These are phyloP conservation scores for Branchinecta lynchi DNA, from an alignment of 1,140 invertebrate species.

Conservation along the genomic window DNA sequence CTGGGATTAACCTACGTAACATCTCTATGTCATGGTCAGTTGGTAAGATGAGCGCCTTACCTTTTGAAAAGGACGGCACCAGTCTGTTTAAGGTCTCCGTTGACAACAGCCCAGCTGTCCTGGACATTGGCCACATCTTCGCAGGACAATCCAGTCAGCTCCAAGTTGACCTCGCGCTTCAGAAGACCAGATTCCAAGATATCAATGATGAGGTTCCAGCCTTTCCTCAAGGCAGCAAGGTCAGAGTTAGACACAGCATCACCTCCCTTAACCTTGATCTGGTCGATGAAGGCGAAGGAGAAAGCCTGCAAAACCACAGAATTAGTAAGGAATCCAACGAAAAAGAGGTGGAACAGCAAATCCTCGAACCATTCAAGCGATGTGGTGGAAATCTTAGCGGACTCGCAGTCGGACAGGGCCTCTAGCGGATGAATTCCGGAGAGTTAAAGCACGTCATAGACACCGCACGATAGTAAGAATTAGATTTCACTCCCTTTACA, in stretches of 20 bases:
- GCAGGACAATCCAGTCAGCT: neutral
- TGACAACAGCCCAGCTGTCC: neutral
- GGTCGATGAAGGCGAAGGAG: neutral
- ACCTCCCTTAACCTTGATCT: neutral
- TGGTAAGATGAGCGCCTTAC: neutral
- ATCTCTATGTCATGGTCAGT: neutral
- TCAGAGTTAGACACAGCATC: neutral
- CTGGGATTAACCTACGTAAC: neutral
- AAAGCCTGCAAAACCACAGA: neutral
- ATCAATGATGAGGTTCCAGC: neutral
- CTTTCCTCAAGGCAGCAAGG: slow-evolving; percentile 2
- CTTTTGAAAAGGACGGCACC: neutral
- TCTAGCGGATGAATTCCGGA: no score
- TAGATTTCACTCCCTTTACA: no score
- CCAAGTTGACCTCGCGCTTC: neutral
- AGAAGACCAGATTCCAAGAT: neutral
- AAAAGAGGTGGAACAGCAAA: no score
- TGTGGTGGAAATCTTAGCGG: no score
- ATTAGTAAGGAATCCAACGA: no score
- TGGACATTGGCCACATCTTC: neutral
- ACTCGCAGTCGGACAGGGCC: no score
- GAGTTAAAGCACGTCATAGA: no score
- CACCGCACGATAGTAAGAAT: no score
- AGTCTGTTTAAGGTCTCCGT: neutral
- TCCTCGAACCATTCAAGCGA: no score